Conservation (phyloP, 30 jellyfish, hydroid and myxozoan species). For the Hydractinia symbiolongicarpus region DNA sequence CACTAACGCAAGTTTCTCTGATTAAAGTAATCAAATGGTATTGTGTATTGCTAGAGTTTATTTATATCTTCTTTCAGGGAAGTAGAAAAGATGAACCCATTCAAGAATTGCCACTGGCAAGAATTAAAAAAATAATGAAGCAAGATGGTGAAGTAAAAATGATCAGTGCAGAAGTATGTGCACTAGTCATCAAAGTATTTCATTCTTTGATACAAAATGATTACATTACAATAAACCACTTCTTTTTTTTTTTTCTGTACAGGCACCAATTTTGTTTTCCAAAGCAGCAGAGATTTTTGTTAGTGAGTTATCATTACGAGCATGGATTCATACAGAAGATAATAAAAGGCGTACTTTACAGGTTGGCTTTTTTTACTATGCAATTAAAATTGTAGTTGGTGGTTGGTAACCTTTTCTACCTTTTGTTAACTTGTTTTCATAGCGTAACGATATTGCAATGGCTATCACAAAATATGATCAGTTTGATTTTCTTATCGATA, state of each 20-base stretch:
- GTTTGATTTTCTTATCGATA: conserved; percentile 81
- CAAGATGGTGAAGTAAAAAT: conserved; percentile 95
- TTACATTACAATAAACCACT: neutral
- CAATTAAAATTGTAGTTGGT: neutral
- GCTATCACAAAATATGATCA: conserved; percentile 90
- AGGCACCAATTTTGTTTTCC: conserved; percentile 92
- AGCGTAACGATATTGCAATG: conserved; percentile 91
- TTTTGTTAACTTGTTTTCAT: neutral
- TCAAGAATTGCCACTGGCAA: conserved; percentile 90
- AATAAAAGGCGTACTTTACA: conserved; percentile 86
- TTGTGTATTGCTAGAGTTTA: neutral
- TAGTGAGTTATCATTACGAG: conserved; percentile 85
- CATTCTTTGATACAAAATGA: neutral
- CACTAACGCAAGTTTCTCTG: neutral
- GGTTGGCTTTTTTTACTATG: conserved; percentile 17
- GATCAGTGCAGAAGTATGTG: conserved; percentile 95
- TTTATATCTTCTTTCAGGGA: conserved; percentile 36
- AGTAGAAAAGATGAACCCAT: conserved; percentile 64
- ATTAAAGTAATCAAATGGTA: too few relatives aligned
- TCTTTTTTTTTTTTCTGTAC: neutral
- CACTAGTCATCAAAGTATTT: neutral
- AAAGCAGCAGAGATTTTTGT: conserved; percentile 91
- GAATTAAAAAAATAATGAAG: conserved; percentile 89
- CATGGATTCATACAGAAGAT: conserved; percentile 97
- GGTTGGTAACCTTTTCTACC: neutral